These are phyloP conservation scores for Drosophila picticornis DNA, from an alignment of 2,888 invertebrate genomes.

Conservation along the genomic window DNA sequence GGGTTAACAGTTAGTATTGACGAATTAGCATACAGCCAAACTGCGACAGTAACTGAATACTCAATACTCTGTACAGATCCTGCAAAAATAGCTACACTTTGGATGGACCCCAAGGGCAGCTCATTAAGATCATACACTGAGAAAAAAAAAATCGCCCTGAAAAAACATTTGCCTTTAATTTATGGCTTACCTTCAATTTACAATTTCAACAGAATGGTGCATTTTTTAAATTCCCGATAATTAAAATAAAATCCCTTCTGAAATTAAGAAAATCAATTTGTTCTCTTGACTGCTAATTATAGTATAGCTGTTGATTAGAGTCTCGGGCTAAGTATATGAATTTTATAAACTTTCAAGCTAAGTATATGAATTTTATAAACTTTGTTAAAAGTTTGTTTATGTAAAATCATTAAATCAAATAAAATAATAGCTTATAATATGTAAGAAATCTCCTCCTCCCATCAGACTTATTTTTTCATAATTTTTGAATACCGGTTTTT, in stretches of 20 bases:
- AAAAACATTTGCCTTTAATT: background rate
- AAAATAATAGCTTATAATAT: background rate
- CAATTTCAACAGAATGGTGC: background rate
- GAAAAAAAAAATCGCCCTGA: background rate
- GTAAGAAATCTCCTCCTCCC: background rate
- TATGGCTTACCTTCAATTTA: background rate
- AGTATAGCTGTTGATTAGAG: background rate
- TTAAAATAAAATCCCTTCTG: background rate
- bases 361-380: background rate
- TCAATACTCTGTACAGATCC: background rate
- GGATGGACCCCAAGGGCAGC: background rate
- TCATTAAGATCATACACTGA: background rate
- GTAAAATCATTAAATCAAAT: background rate
- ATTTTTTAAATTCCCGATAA: background rate
- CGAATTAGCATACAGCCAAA: background rate
- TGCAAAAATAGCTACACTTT: background rate
- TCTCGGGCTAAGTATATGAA: background rate
- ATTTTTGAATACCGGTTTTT: background rate
- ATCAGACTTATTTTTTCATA: no score
- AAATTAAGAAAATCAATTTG: background rate
- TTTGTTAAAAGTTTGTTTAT: background rate
- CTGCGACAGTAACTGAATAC: background rate
- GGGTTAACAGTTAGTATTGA: background rate
- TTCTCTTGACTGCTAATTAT: background rate
- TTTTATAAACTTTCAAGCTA: background rate